Evolutionary conservation across 2,113 vertebrate species (phyloP).

Genomic region (Aphyosemion australe): DNA sequence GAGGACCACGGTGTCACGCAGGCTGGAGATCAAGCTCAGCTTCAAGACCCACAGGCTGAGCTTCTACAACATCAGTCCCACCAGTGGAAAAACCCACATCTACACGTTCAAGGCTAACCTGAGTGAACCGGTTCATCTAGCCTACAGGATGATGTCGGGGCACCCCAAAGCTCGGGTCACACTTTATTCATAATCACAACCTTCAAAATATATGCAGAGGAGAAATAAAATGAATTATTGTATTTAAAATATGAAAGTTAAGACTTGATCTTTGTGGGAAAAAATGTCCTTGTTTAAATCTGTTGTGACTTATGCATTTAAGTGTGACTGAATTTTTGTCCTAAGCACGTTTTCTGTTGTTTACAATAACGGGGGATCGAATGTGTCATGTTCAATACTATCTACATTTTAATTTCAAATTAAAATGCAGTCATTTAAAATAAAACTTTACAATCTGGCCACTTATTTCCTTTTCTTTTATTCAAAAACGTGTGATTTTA

Average conservation of each 20-base stretch:
- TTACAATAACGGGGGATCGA: not conserved
- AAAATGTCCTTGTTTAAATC: not conserved
- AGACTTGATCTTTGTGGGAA: not conserved
- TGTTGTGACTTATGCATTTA: not conserved
- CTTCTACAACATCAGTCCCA: slow-evolving; percentile 78
- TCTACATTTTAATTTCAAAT: not conserved
- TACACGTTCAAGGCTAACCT: slow-evolving; percentile 78
- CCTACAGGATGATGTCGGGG: slow-evolving; percentile 83
- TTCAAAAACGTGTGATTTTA: too few species aligned
- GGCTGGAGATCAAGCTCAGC: slow-evolving; percentile 76
- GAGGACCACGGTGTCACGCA: slow-evolving; percentile 67
- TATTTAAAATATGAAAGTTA: not conserved
- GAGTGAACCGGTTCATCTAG: slow-evolving; percentile 77
- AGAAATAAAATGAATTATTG: not conserved
- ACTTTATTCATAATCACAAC: slow-evolving; percentile 46
- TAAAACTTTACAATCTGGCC: not conserved
- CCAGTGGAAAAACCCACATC: slow-evolving; percentile 73
- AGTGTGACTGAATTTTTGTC: slow-evolving; percentile 2
- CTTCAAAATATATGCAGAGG: not conserved
- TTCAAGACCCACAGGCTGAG: slow-evolving; percentile 75
- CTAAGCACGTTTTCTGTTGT: not conserved
- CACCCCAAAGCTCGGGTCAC: slow-evolving; percentile 69
- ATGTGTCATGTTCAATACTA: not conserved
- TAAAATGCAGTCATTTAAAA: not conserved
- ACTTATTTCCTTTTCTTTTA: not conserved